These are phyloP conservation scores for Tragelaphus oryx DNA, from an alignment of 2,797 vertebrate genomes.

Conservation along the genomic window DNA sequence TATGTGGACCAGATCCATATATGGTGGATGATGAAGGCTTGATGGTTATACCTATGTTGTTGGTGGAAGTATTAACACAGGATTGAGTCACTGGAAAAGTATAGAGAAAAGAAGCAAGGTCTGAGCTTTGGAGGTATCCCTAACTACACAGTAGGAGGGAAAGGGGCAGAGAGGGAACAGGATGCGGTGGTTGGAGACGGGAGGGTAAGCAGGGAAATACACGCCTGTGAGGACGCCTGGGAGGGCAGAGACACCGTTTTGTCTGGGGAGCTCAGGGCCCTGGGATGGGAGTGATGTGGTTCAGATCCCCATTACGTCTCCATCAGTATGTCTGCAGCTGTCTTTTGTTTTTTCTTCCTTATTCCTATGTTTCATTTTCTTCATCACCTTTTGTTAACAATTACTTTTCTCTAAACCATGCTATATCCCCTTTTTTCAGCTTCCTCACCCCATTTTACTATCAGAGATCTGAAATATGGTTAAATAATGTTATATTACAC, in stretches of 20 bases:
- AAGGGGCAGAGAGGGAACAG: neutral
- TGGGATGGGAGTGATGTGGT: fast-evolving
- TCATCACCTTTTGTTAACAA: neutral
- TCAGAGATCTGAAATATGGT: neutral
- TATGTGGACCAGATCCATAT: neutral
- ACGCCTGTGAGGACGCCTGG: too few species aligned
- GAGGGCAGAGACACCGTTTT: fast-evolving
- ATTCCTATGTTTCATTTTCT: neutral
- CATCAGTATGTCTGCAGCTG: neutral
- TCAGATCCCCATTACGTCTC: neutral
- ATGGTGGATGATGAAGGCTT: neutral
- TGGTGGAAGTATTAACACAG: neutral
- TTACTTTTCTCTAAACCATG: neutral
- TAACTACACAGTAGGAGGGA: neutral
- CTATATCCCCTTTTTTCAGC: neutral
- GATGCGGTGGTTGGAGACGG: neutral
- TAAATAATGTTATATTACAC: neutral
- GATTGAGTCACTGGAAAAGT: neutral
- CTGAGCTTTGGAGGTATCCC: neutral
- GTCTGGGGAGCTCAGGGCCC: neutral
- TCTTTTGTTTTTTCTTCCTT: neutral
- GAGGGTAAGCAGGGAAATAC: neutral
- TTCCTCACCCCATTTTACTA: neutral
- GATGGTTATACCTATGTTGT: neutral
- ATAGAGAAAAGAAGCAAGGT: neutral